Percentiles rank a stretch among this genome's conserved stretches.
Evolutionary conservation across 2,888 invertebrate genomes (phyloP).

Genomic region (Melanostoma scalare): DNA sequence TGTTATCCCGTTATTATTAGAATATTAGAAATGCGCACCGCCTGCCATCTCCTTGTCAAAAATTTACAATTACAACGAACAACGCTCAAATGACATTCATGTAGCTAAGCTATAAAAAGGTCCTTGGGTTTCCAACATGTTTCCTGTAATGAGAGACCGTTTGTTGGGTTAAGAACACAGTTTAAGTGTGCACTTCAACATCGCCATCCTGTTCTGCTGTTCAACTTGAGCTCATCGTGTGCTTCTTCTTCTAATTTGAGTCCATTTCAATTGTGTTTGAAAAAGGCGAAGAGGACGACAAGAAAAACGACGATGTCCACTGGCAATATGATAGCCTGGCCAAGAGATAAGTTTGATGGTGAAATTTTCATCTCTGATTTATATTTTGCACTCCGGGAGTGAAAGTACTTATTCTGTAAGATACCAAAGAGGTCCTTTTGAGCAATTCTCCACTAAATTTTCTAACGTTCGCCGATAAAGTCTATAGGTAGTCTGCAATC

Average conservation of each 20-base stretch:
- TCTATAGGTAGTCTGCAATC: conserved; percentile 9
- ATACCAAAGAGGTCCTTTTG: conserved; percentile 29
- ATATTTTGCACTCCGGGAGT: conserved; percentile 51
- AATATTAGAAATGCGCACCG: conserved; percentile 38
- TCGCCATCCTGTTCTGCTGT: background rate
- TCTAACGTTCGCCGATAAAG: background rate
- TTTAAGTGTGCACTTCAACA: conserved; percentile 45
- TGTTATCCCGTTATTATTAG: conserved; percentile 9
- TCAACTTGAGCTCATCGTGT: conserved; percentile 33
- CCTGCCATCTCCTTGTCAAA: conserved; percentile 22
- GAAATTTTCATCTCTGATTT: conserved; percentile 62
- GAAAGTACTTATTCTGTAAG: conserved; percentile 15
- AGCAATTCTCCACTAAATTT: conserved; percentile 29
- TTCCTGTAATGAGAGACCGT: conserved; percentile 49
- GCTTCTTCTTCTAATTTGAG: conserved; percentile 19
- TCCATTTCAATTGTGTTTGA: conserved; percentile 18
- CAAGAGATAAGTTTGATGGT: conserved; percentile 57
- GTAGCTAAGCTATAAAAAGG: conserved; percentile 5
- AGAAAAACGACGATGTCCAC: conserved; percentile 35
- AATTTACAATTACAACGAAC: conserved; percentile 52
- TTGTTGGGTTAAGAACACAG: conserved; percentile 4
- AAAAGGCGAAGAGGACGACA: conserved; percentile 16
- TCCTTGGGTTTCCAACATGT: conserved; percentile 42
- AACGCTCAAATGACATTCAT: conserved; percentile 33
- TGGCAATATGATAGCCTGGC: background rate